These are phyloP conservation scores for Galerucella calmariensis DNA, from an alignment of 2,888 invertebrate genomes.

Conservation along the genomic window DNA sequence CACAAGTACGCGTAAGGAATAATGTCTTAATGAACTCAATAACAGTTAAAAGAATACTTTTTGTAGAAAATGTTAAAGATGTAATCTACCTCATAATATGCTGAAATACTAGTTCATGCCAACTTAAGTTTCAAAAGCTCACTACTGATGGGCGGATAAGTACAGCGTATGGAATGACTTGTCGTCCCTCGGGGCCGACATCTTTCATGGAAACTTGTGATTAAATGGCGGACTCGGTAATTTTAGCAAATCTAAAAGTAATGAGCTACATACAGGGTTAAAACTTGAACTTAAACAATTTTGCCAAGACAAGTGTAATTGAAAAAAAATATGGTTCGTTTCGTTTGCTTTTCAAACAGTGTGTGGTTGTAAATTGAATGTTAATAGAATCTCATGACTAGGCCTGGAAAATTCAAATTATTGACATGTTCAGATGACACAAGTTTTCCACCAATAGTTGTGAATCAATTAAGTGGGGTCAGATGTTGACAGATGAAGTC, in stretches of 20 bases:
- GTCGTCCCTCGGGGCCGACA: constrained; percentile 20
- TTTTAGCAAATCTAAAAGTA: constrained; percentile 31
- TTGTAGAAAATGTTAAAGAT: constrained; percentile 38
- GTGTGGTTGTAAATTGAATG: no score
- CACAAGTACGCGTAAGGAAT: constrained; percentile 46
- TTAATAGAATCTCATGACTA: no score
- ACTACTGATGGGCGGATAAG: constrained; percentile 34
- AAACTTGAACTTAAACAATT: not conserved
- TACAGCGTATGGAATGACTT: constrained; percentile 20
- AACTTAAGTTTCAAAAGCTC: constrained; percentile 32
- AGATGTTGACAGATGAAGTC: no score
- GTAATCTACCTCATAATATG: constrained; percentile 27
- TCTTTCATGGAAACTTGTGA: constrained; percentile 29
- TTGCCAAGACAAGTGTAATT: not conserved
- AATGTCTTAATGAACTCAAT: constrained; percentile 51
- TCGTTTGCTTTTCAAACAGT: no score
- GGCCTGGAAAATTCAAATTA: no score
- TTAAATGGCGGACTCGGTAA: constrained; percentile 29
- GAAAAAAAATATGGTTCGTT: not conserved
- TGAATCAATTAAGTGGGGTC: no score
- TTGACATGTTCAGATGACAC: no score
- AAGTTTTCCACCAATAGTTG: no score
- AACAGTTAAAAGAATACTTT: constrained; percentile 45
- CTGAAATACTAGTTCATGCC: constrained; percentile 36
- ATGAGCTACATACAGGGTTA: constrained; percentile 12